Evolutionary conservation across 2,113 vertebrate genomes (phyloP).

Genomic region (Antechinus stuartii): DNA sequence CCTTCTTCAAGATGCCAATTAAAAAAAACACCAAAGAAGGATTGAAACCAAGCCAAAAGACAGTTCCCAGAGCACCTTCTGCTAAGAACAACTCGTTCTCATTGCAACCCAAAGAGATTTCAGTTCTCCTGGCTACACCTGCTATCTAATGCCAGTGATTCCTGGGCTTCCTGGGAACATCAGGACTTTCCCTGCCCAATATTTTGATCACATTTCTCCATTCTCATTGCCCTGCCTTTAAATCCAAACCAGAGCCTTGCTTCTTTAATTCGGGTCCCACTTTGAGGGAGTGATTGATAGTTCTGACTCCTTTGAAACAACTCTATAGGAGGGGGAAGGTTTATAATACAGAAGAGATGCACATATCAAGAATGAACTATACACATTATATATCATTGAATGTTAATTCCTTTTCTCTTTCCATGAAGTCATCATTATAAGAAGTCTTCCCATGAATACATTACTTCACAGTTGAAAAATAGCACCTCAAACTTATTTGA

Average conservation of each 20-base stretch:
- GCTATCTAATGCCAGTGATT: not conserved
- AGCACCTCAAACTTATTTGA: not conserved
- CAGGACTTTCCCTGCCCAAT: not conserved
- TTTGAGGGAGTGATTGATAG: not conserved
- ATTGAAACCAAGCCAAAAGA: not conserved
- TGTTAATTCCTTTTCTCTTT: not conserved
- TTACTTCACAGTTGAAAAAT: not conserved
- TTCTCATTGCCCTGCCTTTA: not conserved
- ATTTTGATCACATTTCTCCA: not conserved
- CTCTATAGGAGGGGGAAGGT: not conserved
- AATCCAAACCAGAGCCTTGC: not conserved
- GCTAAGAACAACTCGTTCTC: not conserved
- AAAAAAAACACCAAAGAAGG: not conserved
- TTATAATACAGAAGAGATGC: not conserved
- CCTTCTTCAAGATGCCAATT: not conserved
- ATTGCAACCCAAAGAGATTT: not conserved
- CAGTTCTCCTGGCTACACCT: not conserved
- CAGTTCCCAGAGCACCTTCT: not conserved
- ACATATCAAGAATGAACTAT: not conserved
- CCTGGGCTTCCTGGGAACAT: not conserved
- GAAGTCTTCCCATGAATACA: not conserved
- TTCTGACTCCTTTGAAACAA: not conserved
- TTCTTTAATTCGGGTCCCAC: no score
- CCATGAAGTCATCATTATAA: not conserved
- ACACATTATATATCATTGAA: not conserved